Evolutionary conservation across 1,140 invertebrate genomes (phyloP).

Genomic region (Tetragnatha versicolor): DNA sequence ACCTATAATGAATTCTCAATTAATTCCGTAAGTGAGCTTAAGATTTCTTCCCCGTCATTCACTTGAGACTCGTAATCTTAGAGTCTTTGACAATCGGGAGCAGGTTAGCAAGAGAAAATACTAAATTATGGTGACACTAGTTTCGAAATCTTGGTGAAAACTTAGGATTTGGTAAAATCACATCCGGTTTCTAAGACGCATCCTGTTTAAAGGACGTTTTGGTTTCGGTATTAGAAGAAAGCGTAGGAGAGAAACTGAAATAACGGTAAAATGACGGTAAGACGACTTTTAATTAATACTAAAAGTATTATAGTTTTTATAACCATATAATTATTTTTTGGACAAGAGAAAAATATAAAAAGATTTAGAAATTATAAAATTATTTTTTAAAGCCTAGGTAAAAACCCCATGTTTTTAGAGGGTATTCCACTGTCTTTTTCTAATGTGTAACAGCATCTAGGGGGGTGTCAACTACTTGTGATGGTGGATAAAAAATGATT

Average conservation of each 20-base stretch:
- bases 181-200: background rate
- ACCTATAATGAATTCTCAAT: too few species aligned
- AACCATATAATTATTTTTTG: background rate
- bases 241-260: background rate
- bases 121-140: background rate
- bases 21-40: too few species aligned
- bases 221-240: background rate
- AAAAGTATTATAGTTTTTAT: too few species aligned
- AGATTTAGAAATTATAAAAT: too few species aligned
- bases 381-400: too few species aligned
- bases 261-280: constrained; percentile 24
- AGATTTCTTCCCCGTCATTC: too few species aligned
- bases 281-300: too few species aligned
- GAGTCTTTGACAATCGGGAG: background rate
- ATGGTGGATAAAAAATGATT: too few species aligned
- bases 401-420: too few species aligned
- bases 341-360: background rate
- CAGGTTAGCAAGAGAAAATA: background rate
- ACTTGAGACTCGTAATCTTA: background rate
- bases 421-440: too few species aligned
- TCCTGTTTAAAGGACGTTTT: constrained; percentile 13
- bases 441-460: too few species aligned
- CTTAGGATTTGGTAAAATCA: background rate
- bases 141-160: background rate
- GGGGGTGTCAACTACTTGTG: too few species aligned